phyloP scores from a whole-genome alignment of 2,888 invertebrate species.

The Schrankia costaestrigalis region DNA sequence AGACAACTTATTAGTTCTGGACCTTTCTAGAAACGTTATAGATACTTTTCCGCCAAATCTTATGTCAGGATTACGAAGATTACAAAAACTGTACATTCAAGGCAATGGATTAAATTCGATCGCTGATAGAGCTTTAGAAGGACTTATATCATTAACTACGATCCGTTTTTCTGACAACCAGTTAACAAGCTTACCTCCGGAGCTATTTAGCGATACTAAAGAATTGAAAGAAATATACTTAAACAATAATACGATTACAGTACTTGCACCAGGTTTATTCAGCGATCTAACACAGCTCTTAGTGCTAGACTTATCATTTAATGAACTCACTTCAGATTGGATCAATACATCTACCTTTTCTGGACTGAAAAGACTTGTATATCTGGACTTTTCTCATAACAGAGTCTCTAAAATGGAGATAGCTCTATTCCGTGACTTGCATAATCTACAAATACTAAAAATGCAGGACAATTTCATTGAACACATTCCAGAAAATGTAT shows the following conservation, averaged over 20 bases:
- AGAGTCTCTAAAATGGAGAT: slow-evolving; percentile 87
- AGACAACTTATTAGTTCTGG: slow-evolving; percentile 84
- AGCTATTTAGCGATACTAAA: slow-evolving; percentile 88
- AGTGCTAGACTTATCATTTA: slow-evolving; percentile 88
- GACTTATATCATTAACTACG: slow-evolving; percentile 85
- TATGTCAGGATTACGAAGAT: slow-evolving; percentile 84
- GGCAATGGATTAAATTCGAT: slow-evolving; percentile 88
- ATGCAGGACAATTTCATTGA: slow-evolving; percentile 90
- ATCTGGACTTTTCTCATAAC: slow-evolving; percentile 89
- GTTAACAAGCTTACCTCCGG: slow-evolving; percentile 89
- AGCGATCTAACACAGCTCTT: slow-evolving; percentile 87
- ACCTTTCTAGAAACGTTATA: slow-evolving; percentile 89
- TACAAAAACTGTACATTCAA: slow-evolving; percentile 88
- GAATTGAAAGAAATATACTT: slow-evolving; percentile 90
- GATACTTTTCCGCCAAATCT: slow-evolving; percentile 86
- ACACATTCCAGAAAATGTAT: slow-evolving; percentile 88
- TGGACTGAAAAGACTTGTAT: slow-evolving; percentile 87
- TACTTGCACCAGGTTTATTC: slow-evolving; percentile 89
- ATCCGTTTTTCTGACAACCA: slow-evolving; percentile 90
- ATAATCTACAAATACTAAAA: slow-evolving; percentile 89
- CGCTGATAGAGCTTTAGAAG: slow-evolving; percentile 89
- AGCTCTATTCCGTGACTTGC: slow-evolving; percentile 88
- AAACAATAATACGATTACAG: slow-evolving; percentile 90
- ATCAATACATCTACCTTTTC: slow-evolving; percentile 90
- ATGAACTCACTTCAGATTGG: slow-evolving; percentile 91